phyloP scores from a whole-genome alignment of 2,797 vertebrate genomes.

The Malacoctenus gilli region DNA sequence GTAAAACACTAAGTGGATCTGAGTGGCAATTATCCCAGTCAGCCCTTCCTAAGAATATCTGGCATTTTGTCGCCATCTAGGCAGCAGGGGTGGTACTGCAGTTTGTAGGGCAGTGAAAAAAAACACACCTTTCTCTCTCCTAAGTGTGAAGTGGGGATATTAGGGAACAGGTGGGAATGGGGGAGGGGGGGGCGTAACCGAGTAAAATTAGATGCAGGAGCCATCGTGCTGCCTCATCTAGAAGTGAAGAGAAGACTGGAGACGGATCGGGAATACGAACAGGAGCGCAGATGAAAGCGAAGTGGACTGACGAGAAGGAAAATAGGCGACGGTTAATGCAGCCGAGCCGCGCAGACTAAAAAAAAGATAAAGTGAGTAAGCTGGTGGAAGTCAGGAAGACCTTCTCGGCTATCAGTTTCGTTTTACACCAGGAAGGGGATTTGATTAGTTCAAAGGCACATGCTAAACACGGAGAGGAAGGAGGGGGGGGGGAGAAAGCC shows the following conservation, averaged over 20 bases:
- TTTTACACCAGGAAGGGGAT: conserved; percentile 57
- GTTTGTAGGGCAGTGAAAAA: conserved; percentile 10
- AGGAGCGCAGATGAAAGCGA: not conserved
- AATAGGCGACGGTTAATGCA: conserved; percentile 16
- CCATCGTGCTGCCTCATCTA: not conserved
- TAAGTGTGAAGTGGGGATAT: conserved; percentile 1
- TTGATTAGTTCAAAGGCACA: conserved; percentile 65
- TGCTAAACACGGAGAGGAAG: conserved; percentile 37
- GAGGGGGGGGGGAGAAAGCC: conserved; percentile 35
- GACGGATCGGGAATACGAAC: no score
- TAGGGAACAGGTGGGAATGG: no score
- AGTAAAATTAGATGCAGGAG: conserved; percentile 6
- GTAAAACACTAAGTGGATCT: conserved; percentile 37
- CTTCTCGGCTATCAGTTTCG: conserved; percentile 50
- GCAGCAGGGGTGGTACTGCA: conserved; percentile 62
- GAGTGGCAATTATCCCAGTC: conserved; percentile 47
- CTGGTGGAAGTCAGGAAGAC: conserved; percentile 52
- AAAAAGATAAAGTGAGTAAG: conserved; percentile 26
- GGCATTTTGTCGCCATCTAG: conserved; percentile 81
- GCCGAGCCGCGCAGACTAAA: conserved; percentile 23
- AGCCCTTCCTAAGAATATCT: conserved; percentile 52
- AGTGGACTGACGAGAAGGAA: conserved; percentile 21
- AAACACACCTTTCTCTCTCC: conserved; percentile 5
- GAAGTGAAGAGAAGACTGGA: conserved; percentile 5
- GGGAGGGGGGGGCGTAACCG: not conserved